Evolutionary conservation across 23 tunicate species (phyloP).

Genomic region (Styela plicata): DNA sequence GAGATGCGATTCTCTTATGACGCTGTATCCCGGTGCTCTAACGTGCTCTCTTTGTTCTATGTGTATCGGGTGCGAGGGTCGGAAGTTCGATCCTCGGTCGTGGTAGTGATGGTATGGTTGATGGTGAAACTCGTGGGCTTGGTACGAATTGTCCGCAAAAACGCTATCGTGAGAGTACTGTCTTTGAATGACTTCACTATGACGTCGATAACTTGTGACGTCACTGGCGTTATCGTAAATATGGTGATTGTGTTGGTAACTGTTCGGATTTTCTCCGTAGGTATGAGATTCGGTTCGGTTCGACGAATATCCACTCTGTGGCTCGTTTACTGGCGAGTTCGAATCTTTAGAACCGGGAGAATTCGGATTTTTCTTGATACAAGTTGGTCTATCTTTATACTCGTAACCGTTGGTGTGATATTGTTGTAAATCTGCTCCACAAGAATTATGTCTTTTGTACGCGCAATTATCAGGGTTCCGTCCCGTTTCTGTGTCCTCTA

Average conservation of each 20-base stretch:
- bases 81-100: neutral
- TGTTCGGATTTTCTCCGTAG: neutral
- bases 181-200: conserved; percentile 1
- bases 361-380: conserved; percentile 1
- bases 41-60: neutral
- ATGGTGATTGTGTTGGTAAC: conserved; percentile 2
- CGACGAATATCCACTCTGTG: neutral
- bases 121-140: neutral
- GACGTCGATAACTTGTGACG: conserved; percentile 12
- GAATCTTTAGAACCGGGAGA: conserved; percentile 2
- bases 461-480: neutral
- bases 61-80: neutral
- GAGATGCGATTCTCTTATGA: conserved; percentile 7
- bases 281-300: neutral
- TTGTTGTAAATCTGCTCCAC: neutral
- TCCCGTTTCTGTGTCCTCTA: conserved; percentile 2
- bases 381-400: conserved; percentile 1
- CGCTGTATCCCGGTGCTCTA: neutral
- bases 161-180: conserved; percentile 5
- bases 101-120: neutral
- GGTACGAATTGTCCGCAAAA: neutral
- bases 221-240: neutral
- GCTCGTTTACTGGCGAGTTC: neutral
- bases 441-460: neutral
- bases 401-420: neutral